Evolutionary conservation across 2,113 vertebrate genomes (phyloP).

Genomic region (Pelecanoides urinatrix): DNA sequence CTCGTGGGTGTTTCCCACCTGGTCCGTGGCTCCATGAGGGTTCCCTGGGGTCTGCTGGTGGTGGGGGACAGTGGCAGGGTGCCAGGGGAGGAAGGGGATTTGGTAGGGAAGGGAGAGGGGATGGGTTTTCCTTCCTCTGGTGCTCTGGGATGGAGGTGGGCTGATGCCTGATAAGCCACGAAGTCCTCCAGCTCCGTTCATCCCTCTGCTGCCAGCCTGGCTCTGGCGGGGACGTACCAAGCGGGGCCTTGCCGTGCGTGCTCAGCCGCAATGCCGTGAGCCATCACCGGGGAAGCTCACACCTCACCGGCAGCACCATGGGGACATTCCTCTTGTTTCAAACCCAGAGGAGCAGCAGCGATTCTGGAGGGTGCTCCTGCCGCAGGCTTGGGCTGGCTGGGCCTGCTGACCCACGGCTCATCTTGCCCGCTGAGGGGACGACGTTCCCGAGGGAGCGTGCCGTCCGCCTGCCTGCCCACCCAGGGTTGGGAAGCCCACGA

Average conservation of each 20-base stretch:
- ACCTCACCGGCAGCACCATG: not conserved
- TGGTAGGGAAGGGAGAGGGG: not conserved
- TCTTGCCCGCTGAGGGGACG: not conserved
- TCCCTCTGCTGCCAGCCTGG: not conserved
- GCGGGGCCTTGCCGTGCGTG: accelerated
- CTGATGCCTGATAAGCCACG: not conserved
- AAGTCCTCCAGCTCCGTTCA: accelerated
- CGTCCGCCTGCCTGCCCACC: not conserved
- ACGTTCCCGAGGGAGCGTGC: accelerated
- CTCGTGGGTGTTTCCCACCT: not conserved
- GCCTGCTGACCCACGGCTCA: not conserved
- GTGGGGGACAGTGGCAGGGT: too few relatives aligned
- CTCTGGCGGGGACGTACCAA: not conserved
- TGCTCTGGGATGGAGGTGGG: not conserved
- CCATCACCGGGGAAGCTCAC: not conserved
- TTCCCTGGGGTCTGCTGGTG: not conserved
- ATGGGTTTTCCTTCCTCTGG: not conserved
- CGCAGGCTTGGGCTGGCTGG: accelerated
- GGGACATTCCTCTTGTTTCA: not conserved
- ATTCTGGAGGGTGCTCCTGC: not conserved
- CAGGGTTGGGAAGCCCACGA: not conserved
- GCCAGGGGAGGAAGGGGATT: not conserved
- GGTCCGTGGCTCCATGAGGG: not conserved
- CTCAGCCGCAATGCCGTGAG: not conserved
- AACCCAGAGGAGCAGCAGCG: not conserved